These are phyloP conservation scores for Ceratosolen fusciceps DNA, from an alignment of 1,140 invertebrate species.

Conservation along the genomic window DNA sequence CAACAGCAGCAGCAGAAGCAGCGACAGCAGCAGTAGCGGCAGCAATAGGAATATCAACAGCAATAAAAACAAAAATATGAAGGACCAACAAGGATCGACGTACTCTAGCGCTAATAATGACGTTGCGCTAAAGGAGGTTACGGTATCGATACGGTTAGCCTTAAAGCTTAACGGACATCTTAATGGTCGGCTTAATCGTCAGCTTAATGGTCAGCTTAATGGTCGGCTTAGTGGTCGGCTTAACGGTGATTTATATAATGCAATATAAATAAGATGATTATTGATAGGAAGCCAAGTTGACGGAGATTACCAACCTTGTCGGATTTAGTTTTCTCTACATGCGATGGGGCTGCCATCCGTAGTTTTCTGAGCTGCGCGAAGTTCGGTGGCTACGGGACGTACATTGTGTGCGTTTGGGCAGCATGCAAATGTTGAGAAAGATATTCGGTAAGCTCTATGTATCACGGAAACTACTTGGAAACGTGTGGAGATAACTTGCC, in stretches of 20 bases:
- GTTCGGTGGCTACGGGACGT: conserved; percentile 78
- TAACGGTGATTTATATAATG: too few species aligned
- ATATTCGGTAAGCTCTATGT: conserved; percentile 51
- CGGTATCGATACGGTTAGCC: conserved; percentile 22
- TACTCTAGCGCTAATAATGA: conserved; percentile 38
- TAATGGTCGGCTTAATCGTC: too few species aligned
- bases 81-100: conserved; percentile 42
- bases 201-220: too few species aligned
- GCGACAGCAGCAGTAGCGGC: too few species aligned
- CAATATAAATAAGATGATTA: too few species aligned
- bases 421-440: conserved; percentile 71
- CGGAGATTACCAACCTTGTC: conserved; percentile 80
- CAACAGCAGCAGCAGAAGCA: too few species aligned
- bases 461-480: conserved; percentile 30
- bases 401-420: conserved; percentile 62
- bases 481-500: conserved; percentile 41
- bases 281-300: conserved; percentile 21
- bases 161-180: too few species aligned
- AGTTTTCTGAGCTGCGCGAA: conserved; percentile 82
- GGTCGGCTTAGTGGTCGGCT: too few species aligned
- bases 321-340: conserved; percentile 86
- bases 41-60: too few species aligned
- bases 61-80: neutral
- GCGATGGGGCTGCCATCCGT: conserved; percentile 85
- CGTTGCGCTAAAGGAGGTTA: conserved; percentile 26